A percentile compares a stretch with the other conserved stretches of the same genome.
phyloP scores from a whole-genome alignment of 2,797 vertebrate genomes.

The Tokudaia muenninki region DNA sequence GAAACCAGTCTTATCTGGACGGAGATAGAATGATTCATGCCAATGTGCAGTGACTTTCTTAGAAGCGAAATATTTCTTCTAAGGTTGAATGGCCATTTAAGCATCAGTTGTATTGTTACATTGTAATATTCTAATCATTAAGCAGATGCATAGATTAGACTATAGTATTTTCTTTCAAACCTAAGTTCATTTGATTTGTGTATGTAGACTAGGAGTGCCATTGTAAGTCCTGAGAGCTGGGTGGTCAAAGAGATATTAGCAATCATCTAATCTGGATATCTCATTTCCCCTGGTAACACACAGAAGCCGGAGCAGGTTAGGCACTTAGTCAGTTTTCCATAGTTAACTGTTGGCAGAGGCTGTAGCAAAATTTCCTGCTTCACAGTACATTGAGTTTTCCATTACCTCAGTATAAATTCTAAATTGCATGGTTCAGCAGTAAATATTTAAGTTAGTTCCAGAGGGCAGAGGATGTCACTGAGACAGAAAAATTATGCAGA shows the following conservation, averaged over 20 bases:
- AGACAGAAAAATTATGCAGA: slow-evolving; percentile 35
- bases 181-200: slow-evolving; percentile 1
- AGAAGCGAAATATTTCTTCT: slow-evolving; percentile 17
- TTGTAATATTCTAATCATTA: not conserved
- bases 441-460: slow-evolving; percentile 50
- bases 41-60: not conserved
- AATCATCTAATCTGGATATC: not conserved
- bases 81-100: not conserved
- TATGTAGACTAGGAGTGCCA: not conserved
- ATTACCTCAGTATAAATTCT: slow-evolving; percentile 64
- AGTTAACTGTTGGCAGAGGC: not conserved
- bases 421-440: slow-evolving; percentile 42
- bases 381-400: not conserved
- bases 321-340: not conserved
- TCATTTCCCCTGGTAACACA: slow-evolving; percentile 38
- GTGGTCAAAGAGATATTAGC: not conserved
- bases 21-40: not conserved
- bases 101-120: not conserved
- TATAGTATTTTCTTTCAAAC: not conserved
- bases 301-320: not conserved
- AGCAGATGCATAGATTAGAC: not conserved
- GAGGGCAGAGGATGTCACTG: not conserved
- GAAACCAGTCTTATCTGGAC: not conserved
- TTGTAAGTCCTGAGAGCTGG: slow-evolving; percentile 6
- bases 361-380: slow-evolving; percentile 56